Percentiles rank a stretch among this genome's conserved stretches.
These are phyloP conservation scores for Phyllotreta striolata DNA, from an alignment of 2,888 invertebrate species.

Conservation along the genomic window DNA sequence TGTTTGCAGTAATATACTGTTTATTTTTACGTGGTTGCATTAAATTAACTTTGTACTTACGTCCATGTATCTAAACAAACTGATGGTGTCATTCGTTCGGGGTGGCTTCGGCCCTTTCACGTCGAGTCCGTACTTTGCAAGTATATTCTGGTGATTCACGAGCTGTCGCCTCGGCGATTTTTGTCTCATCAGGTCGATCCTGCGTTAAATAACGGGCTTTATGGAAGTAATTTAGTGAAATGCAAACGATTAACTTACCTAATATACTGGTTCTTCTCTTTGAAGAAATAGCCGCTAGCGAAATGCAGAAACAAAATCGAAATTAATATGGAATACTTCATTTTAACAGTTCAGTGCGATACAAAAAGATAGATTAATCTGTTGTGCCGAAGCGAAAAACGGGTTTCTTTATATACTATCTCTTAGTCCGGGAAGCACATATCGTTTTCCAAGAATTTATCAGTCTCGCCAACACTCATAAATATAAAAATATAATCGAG, in stretches of 20 bases:
- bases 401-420: no score
- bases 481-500: no score
- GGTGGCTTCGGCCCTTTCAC: slow-evolving; percentile 1
- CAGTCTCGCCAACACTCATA: no score
- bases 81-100: slow-evolving; percentile 57
- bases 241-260: slow-evolving; percentile 2
- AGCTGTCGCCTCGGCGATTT: slow-evolving; percentile 18
- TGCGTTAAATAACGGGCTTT: slow-evolving; percentile 18
- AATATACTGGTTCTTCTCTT: neutral
- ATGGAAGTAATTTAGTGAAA: neutral
- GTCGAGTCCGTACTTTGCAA: slow-evolving; percentile 10
- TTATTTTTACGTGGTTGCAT: no score
- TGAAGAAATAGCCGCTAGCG: neutral
- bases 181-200: slow-evolving; percentile 21
- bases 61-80: slow-evolving; percentile 58
- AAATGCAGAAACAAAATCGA: neutral
- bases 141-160: neutral
- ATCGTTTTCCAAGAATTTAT: no score
- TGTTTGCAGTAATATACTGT: no score
- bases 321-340: neutral
- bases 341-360: neutral
- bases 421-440: no score
- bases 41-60: slow-evolving; percentile 49
- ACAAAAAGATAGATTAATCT: no score
- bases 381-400: no score